Base-by-base conservation (phyloP, 2,113 vertebrate species). In the Pteropus alecto region DNA sequence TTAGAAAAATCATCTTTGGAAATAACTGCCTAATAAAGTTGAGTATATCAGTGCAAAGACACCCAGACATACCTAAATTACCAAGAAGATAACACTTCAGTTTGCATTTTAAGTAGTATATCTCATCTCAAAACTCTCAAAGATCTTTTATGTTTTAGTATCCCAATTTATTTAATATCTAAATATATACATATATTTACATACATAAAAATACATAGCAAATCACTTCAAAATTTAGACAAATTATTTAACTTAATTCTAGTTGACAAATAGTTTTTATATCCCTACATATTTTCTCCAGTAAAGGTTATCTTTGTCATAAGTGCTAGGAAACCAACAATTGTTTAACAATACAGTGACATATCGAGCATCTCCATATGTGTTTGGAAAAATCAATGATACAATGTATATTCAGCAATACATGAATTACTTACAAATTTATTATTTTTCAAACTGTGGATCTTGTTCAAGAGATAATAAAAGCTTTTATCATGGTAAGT, bases 301-400 rank as follows among this genome's bases (percentile, higher is more conserved):
- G 68, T 78, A 74, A 73, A 82, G 26, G 54, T 88, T 46, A 70
- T 43, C 35, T 89, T 93, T 78, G 24, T 26, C 38, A 3, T 60
- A 76, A 35, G 15, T 61, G 61, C 11, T n/a, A 83, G 19, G 33
- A 51, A 73, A 70, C 10, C 60, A 95, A 38, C 1, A 56, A 38
- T 63, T 10, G 95, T 63, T 95, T 83, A 92, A 48, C 30, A 28
- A 48, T 65, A 58, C 26, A 92, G 30, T 38, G 24, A 91, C 70
- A 95, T 15, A 86, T 33, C 35, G 78, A n/a, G 28, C 21, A 76
- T 93, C 51, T 65, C n/a, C 10, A 86, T 41, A 68, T 91, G 65
- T 54, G 14, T 70, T 74, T 10, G 6, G 28, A 77, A 97, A 97
- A 96, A 85, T 67, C 11, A 89, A 5, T 76, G 78, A 87, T 94